Conservation (phyloP, 2,113 vertebrate species). For the Mus spicilegus region DNA sequence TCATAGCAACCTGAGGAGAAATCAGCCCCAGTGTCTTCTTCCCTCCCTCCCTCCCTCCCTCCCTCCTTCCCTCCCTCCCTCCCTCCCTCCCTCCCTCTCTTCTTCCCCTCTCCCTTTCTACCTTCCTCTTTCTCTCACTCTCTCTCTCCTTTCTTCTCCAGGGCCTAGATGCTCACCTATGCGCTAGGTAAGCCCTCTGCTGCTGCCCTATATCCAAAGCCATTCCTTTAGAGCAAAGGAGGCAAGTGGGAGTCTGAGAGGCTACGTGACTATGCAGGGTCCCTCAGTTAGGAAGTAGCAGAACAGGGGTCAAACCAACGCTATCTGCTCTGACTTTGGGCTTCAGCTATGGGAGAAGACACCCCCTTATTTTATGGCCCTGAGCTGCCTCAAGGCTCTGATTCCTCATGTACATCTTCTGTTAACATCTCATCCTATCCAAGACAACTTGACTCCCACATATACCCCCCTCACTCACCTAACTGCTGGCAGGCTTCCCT, state of each 20-base stretch:
- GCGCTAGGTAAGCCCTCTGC: neutral
- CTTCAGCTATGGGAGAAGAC: neutral
- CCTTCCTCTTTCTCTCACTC: rapidly evolving
- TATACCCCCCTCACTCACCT: neutral
- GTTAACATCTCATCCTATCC: neutral
- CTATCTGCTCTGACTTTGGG: neutral
- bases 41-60: neutral
- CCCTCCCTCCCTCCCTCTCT: neutral
- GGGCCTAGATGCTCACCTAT: neutral
- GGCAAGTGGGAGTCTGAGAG: neutral
- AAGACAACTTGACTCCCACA: neutral
- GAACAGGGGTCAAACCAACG: neutral
- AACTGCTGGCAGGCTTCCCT: neutral
- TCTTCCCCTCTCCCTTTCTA: neutral
- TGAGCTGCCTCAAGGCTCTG: neutral
- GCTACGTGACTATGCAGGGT: neutral
- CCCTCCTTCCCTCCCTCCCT: neutral
- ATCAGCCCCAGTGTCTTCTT: neutral
- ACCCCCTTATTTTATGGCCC: neutral
- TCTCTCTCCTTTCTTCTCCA: neutral
- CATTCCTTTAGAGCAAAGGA: neutral
- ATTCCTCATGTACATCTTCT: neutral
- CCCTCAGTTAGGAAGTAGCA: neutral
- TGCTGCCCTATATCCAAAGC: neutral
- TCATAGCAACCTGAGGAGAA: neutral